A percentile compares a stretch with the other conserved stretches of the same genome.
phyloP scores from a whole-genome alignment of 2,113 vertebrate species.

The Bos taurus region ARS-UCD2.0 NC_037340.1:59608001-59608500 shows the following conservation, averaged over 20 bases:
- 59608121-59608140: background rate
- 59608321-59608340: background rate
- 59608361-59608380: background rate
- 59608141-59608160: rapidly evolving
- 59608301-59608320: background rate
- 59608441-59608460: background rate
- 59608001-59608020: background rate
- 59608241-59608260: background rate
- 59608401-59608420: rapidly evolving
- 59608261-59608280: background rate
- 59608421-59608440: rapidly evolving
- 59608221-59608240: background rate
- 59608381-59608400: rapidly evolving
- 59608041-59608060: background rate
- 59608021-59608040: background rate
- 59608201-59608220: background rate
- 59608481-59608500: background rate
- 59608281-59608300: background rate
- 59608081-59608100: background rate
- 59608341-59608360: background rate
- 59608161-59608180: rapidly evolving
- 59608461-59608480: background rate
- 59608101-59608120: background rate
- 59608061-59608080: background rate
- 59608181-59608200: background rate